Evolutionary conservation across 2,113 vertebrate species (phyloP).

Genomic region (Oceanodroma tethys): DNA sequence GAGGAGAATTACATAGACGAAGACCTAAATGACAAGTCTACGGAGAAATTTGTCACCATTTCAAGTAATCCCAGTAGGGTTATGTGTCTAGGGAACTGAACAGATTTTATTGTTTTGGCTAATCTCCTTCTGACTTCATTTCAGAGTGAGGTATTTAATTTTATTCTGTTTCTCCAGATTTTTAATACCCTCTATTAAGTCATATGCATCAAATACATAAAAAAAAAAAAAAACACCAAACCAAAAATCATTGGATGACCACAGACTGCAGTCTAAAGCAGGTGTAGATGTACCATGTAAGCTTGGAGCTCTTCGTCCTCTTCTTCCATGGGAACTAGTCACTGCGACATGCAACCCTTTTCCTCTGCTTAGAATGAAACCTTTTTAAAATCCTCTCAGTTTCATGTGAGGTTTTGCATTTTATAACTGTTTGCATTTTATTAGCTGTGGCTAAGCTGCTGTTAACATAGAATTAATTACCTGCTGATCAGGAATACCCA

Average conservation of each 20-base stretch:
- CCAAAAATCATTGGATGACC: background rate
- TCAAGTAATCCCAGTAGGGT: background rate
- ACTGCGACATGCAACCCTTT: background rate
- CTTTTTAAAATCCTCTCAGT: background rate
- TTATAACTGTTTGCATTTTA: background rate
- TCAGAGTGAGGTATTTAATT: background rate
- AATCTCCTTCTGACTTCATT: background rate
- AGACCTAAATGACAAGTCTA: background rate
- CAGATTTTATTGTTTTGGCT: background rate
- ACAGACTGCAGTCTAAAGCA: background rate
- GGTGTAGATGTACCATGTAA: background rate
- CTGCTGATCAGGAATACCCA: background rate
- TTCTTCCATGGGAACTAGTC: background rate
- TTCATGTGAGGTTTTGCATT: background rate
- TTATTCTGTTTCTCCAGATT: background rate
- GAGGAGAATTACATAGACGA: background rate
- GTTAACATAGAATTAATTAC: background rate
- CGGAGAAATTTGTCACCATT: background rate
- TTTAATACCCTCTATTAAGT: background rate
- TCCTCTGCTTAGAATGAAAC: background rate
- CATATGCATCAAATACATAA: background rate
- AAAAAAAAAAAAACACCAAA: too few species aligned
- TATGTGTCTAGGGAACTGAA: background rate
- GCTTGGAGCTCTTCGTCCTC: background rate
- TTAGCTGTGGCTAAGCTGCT: background rate